These are phyloP conservation scores for Megalurothrips usitatus DNA, from an alignment of 2,888 invertebrate genomes.

Conservation along the genomic window DNA sequence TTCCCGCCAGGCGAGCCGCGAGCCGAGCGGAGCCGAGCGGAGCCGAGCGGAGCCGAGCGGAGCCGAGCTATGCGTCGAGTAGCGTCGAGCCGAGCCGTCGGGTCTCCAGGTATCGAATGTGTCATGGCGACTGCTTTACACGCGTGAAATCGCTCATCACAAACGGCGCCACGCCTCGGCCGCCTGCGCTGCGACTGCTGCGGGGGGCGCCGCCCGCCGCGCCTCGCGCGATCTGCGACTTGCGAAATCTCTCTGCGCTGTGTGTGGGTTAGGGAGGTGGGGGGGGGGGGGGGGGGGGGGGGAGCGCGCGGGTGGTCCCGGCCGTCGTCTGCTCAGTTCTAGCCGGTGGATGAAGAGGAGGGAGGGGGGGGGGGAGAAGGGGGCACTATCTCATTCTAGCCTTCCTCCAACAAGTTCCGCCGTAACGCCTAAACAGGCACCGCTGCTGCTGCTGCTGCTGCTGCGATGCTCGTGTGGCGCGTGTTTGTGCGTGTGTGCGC, in stretches of 20 bases:
- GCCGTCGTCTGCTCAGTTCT: background rate
- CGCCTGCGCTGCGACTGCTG: background rate
- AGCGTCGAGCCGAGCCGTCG: too few relatives aligned
- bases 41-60: too few relatives aligned
- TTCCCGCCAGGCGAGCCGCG: too few relatives aligned
- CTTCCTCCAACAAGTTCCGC: background rate
- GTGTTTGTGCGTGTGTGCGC: background rate
- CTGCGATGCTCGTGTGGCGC: too few relatives aligned
- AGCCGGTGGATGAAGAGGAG: background rate
- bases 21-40: too few relatives aligned
- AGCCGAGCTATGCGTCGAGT: too few relatives aligned
- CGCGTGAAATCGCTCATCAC: constrained; percentile 11
- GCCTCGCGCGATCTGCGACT: background rate
- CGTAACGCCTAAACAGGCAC: constrained; percentile 1
- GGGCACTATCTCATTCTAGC: background rate
- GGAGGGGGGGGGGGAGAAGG: background rate
- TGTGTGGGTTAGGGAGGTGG: too few relatives aligned
- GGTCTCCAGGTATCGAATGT: background rate
- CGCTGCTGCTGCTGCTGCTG: too few relatives aligned
- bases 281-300: background rate
- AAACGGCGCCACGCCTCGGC: background rate
- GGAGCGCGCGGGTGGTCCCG: background rate
- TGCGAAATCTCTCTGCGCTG: background rate
- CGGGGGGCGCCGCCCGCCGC: too few relatives aligned
- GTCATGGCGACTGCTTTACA: background rate